Base-by-base conservation (phyloP, 1,140 invertebrate species). In the Temnothorax curvispinosus region DNA sequence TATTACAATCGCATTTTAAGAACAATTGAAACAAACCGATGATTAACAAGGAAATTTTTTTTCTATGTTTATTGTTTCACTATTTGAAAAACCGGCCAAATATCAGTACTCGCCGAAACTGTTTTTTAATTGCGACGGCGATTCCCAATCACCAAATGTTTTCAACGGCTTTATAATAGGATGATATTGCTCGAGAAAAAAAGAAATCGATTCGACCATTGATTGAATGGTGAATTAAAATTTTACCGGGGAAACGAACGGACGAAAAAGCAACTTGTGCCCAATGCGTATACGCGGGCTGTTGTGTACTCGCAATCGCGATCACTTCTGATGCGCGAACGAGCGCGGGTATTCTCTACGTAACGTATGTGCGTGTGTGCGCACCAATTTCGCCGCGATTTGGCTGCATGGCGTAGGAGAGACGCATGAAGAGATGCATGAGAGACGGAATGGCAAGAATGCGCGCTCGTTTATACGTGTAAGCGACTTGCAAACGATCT, bases 191-290 rank as follows among this genome's bases (percentile, higher is more conserved):
- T 56, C 21, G 44, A 35, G 54, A 35, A 60, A 75, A 52, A 71
- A 35, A 60, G 18, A 2, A 60, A 74, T 60, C 21, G 54, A 27
- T n/a, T 15, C 27, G 8, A 27, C 27, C 27, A 74, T 47, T 84
- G 80, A 84, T 84, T 84, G 54, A 84, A 75, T 8, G 41, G 54
- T n/a, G 52, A 84, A 75, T 84, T 75, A 84, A 84, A 75, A 84
- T 75, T 75, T 75, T 35, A 75, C 54, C 27, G 27, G 38, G 3
- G 0, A 74, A 74, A 60, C 41, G 21, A 47, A 74, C 18, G 41
- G 15, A 18, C 27, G 54, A 50, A 82, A 74, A 82, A 82, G 41
- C 69, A 58, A 72, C 41, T 18, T 58, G 80, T 41, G 38, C 27
- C 50, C 38, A 11, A n/a, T 58, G 52, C 67, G 38, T 38, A 15